Percentiles rank a stretch among this genome's conserved stretches.
phyloP scores from a whole-genome alignment of 1,140 invertebrate species.

The Papilio polyxenes region DNA sequence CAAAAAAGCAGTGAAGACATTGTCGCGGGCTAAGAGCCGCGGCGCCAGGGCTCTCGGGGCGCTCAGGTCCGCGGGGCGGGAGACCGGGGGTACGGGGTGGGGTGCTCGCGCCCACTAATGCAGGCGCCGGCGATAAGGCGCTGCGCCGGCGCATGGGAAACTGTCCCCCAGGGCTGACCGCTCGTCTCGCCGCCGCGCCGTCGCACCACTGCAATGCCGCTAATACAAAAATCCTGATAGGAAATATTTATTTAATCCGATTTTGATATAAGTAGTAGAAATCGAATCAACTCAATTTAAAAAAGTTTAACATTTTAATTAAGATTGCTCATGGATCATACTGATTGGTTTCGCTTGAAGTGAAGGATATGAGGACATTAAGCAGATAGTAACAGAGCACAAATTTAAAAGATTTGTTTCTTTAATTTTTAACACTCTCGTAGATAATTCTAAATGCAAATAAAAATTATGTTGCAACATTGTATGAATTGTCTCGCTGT shows the following conservation, averaged over 20 bases:
- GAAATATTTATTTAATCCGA: not conserved
- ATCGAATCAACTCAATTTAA: not conserved
- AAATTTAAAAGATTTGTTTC: too few species aligned
- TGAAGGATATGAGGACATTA: too few species aligned
- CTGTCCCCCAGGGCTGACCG: slow-evolving; percentile 49
- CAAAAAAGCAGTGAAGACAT: slow-evolving; percentile 59
- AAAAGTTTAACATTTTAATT: too few species aligned
- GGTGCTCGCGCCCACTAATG: slow-evolving; percentile 49
- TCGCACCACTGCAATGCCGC: not conserved
- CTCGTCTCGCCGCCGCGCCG: not conserved
- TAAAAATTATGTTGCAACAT: too few species aligned
- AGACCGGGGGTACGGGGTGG: slow-evolving; percentile 35
- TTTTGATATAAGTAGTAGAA: not conserved
- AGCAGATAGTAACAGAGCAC: too few species aligned
- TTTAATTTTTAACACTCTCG: too few species aligned
- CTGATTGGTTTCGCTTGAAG: too few species aligned
- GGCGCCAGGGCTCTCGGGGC: slow-evolving; percentile 57
- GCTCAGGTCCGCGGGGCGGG: slow-evolving; percentile 35
- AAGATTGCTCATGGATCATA: too few species aligned
- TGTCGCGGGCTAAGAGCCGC: slow-evolving; percentile 68
- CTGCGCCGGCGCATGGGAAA: slow-evolving; percentile 57
- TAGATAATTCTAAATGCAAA: too few species aligned
- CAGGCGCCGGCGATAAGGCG: slow-evolving; percentile 62
- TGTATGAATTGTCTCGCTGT: not conserved
- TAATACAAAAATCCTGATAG: slow-evolving; percentile 48